Evolutionary conservation across 2,113 vertebrate genomes (phyloP), one percentile per base, ranked within the genome.

Genomic region (Aldabrachelys gigantea): DNA sequence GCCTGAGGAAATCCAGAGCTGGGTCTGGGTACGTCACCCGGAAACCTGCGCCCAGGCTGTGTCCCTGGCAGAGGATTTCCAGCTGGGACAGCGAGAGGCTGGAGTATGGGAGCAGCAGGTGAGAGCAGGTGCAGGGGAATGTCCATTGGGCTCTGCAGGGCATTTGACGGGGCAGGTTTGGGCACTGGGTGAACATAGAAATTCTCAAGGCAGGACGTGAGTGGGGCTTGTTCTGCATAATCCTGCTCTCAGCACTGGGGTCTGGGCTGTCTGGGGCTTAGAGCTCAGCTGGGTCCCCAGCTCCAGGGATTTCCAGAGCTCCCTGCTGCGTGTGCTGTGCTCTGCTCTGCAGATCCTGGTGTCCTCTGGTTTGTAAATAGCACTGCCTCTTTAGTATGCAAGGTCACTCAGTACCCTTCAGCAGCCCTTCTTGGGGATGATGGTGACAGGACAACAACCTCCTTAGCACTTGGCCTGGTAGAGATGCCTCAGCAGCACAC

Each of bases 1-100:
- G 59, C 97, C 97, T 2, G 97, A 97, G 50, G 93, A 96, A 24
- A 84, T 94, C 27, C 95, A 96, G 49, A 96, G 91, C 24, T 96
- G 97, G 52, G 94, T 97, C n/a, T 87, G 94, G 38, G 95, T 95
- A 17, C 97, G 97, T 94, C 97, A 92, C 50, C 82, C 95, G 0
- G 94, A 98, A 81, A 92, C 91, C 72, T 92, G 91, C 3, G 65
- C 84, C 50, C 91, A 92, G 81, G 91, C 91, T 1, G 91, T 88
- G 25, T 79, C 91, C 57, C 76, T 92, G 56, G 91, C 91, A n/a
- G 91, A 92, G 76, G 81, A 92, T 84, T 92, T 88, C 76, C 82
- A 88, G 57, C 27, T 89, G 83, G 88, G 88, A 31, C 91, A 88
- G 38, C 91, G 86, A 84, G 91, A 88, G 31, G 87, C 31, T 11